phyloP scores from a whole-genome alignment of 2,797 vertebrate species.

The Euthynnus affinis region DNA sequence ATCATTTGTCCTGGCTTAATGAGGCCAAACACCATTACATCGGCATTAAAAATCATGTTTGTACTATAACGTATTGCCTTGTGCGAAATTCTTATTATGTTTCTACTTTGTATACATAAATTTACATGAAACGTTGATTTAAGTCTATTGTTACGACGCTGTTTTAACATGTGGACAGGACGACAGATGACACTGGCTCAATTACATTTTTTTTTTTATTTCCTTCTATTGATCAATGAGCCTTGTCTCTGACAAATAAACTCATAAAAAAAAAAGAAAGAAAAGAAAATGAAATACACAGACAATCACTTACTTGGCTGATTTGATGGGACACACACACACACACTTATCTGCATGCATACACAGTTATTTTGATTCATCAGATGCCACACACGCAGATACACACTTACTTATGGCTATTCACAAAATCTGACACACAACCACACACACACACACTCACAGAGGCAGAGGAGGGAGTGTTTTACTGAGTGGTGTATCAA shows the following conservation, averaged over 20 bases:
- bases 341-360: conserved; percentile 5
- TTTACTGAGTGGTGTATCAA: conserved; percentile 39
- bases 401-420: conserved; percentile 8
- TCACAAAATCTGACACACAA: conserved; percentile 15
- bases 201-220: neutral
- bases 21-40: neutral
- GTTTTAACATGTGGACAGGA: neutral
- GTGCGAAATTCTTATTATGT: neutral
- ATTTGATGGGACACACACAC: conserved; percentile 5
- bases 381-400: conserved; percentile 5
- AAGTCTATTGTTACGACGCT: neutral
- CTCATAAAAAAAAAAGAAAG: neutral
- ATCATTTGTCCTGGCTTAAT: neutral
- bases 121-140: neutral
- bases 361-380: conserved; percentile 28
- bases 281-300: conserved; percentile 17
- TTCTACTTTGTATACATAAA: neutral
- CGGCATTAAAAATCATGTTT: neutral
- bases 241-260: conserved; percentile 5
- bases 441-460: neutral
- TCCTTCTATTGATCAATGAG: neutral
- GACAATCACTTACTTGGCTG: conserved; percentile 4
- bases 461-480: neutral
- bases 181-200: neutral
- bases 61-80: neutral